phyloP scores from a whole-genome alignment of 2,888 invertebrate species.

The Matsumyia berberina region DNA sequence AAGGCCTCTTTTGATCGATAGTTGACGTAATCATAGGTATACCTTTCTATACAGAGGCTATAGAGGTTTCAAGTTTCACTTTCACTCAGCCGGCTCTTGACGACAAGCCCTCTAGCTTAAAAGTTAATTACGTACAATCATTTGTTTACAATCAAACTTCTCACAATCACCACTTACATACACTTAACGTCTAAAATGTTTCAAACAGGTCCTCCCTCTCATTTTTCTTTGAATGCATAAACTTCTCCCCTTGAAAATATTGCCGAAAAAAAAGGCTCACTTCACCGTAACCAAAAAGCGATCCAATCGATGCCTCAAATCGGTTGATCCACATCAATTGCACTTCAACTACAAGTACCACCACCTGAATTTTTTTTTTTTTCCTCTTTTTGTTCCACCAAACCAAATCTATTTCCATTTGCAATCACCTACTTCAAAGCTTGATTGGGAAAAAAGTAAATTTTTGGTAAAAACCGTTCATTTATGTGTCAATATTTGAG shows the following conservation, averaged over 20 bases:
- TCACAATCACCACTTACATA: conserved; percentile 3
- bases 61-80: no score
- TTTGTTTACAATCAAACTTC: conserved; percentile 11
- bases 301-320: conserved; percentile 31
- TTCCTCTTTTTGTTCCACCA: background rate
- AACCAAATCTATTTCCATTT: conserved; percentile 10
- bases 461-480: background rate
- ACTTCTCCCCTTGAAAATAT: conserved; percentile 6
- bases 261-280: conserved; percentile 12
- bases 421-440: conserved; percentile 13
- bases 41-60: no score
- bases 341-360: conserved; percentile 41
- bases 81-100: background rate
- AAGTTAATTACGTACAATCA: conserved; percentile 8
- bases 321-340: conserved; percentile 23
- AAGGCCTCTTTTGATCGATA: no score
- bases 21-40: no score
- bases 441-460: conserved; percentile 31
- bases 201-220: conserved; percentile 3
- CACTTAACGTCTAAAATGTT: background rate
- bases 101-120: background rate
- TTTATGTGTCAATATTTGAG: conserved; percentile 55
- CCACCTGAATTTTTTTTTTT: conserved; percentile 5
- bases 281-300: conserved; percentile 10
- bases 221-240: background rate